Conservation (phyloP, 2,113 vertebrate species). For the Recurvirostra avosetta region DNA sequence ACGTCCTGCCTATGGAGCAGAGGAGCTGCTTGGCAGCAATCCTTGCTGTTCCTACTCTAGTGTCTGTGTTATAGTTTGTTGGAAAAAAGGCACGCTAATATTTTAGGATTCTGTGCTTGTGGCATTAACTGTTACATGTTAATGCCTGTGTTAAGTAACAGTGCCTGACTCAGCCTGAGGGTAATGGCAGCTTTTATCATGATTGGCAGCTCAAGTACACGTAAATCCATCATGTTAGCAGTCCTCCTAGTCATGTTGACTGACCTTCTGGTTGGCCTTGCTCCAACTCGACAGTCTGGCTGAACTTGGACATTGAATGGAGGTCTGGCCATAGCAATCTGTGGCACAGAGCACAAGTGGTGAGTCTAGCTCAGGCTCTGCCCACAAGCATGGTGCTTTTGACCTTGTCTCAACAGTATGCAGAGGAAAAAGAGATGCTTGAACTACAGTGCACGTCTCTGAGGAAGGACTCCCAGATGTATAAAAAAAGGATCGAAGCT, state of each 20-base stretch:
- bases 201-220: background rate
- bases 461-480: constrained; percentile 85
- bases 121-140: background rate
- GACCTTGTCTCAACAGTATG: constrained; percentile 62
- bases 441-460: constrained; percentile 80
- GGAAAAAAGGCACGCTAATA: background rate
- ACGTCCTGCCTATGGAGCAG: background rate
- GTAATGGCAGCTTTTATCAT: background rate
- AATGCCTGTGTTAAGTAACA: background rate
- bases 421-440: constrained; percentile 83
- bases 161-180: background rate
- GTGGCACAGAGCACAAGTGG: background rate
- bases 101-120: background rate
- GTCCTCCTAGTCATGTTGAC: background rate
- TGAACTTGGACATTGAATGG: background rate
- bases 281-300: background rate
- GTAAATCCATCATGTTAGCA: background rate
- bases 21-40: background rate
- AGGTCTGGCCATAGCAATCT: background rate
- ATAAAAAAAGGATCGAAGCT: constrained; percentile 83
- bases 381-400: background rate
- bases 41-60: background rate
- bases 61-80: background rate
- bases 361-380: background rate
- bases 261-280: background rate